Conservation (phyloP, 2,797 vertebrate species). For the Pseudocheirus occidentalis region DNA sequence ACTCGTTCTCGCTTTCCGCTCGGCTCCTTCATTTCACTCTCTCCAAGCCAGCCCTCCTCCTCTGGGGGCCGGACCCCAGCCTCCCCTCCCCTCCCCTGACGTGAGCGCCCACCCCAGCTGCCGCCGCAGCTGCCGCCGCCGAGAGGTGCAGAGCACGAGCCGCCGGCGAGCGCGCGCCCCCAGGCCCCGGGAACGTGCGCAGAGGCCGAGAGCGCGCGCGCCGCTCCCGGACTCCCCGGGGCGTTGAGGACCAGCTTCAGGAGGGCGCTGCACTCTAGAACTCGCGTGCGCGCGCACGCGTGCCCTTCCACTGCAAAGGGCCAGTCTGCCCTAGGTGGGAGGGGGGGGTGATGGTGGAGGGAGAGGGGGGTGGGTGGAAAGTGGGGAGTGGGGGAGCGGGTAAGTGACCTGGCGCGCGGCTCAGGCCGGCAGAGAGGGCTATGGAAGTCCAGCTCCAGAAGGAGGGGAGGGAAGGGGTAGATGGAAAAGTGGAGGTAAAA, state of each 20-base stretch:
- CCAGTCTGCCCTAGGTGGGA: background rate
- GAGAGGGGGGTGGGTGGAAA: too few species aligned
- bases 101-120: slow-evolving; percentile 66
- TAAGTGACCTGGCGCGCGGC: rapidly evolving
- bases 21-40: slow-evolving; percentile 61
- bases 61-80: slow-evolving; percentile 16
- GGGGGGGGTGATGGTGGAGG: background rate
- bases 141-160: slow-evolving; percentile 71
- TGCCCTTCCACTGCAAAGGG: background rate
- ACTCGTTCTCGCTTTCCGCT: slow-evolving; percentile 73
- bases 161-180: slow-evolving; percentile 52
- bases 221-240: slow-evolving; percentile 36
- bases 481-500: slow-evolving; percentile 30
- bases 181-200: slow-evolving; percentile 17
- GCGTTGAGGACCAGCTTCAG: slow-evolving; percentile 24
- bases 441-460: background rate
- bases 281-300: slow-evolving; percentile 4
- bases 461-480: background rate
- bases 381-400: background rate
- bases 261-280: slow-evolving; percentile 9
- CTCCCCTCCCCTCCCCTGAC: slow-evolving; percentile 67
- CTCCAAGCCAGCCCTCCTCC: slow-evolving; percentile 57
- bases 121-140: slow-evolving; percentile 76
- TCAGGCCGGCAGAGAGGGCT: background rate
- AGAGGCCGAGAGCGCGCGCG: slow-evolving; percentile 62